Conservation (phyloP, 1,140 invertebrate genomes). For the Centruroides vittatus region DNA sequence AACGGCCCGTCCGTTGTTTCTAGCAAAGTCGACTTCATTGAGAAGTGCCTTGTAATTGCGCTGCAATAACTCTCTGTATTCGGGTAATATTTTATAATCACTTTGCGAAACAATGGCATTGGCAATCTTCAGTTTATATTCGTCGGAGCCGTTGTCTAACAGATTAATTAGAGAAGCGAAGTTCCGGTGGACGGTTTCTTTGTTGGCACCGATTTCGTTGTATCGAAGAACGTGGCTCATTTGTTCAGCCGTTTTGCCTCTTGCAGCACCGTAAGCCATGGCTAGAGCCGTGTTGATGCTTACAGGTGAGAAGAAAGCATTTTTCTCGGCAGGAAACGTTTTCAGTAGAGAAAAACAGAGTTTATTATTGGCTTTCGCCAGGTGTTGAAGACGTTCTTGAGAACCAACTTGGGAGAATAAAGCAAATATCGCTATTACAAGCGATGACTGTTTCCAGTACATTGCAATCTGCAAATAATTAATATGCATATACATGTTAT, state of each 20-base stretch:
- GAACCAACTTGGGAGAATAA: too few relatives aligned
- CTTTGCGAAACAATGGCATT: not conserved
- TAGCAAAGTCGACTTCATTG: slow-evolving; percentile 2
- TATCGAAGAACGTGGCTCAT: not conserved
- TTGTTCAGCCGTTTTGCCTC: not conserved
- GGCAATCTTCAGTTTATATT: not conserved
- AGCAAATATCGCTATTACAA: too few relatives aligned
- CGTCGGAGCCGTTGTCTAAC: not conserved
- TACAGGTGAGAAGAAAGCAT: slow-evolving; percentile 11
- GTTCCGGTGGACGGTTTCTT: not conserved
- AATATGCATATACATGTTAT: too few relatives aligned
- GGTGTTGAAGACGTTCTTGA: too few relatives aligned
- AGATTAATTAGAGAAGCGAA: not conserved
- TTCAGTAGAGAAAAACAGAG: not conserved
- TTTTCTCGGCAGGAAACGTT: not conserved
- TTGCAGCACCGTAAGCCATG: slow-evolving; percentile 5
- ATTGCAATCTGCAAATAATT: too few relatives aligned
- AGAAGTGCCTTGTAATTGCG: not conserved
- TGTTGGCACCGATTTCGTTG: not conserved
- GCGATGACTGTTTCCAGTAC: too few relatives aligned
- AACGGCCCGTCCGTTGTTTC: slow-evolving; percentile 27
- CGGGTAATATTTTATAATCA: not conserved
- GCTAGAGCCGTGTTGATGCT: slow-evolving; percentile 3
- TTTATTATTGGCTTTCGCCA: not conserved
- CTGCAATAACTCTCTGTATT: not conserved